phyloP scores from a whole-genome alignment of 2,888 invertebrate species.

The Caradrina clavipalpis region DNA sequence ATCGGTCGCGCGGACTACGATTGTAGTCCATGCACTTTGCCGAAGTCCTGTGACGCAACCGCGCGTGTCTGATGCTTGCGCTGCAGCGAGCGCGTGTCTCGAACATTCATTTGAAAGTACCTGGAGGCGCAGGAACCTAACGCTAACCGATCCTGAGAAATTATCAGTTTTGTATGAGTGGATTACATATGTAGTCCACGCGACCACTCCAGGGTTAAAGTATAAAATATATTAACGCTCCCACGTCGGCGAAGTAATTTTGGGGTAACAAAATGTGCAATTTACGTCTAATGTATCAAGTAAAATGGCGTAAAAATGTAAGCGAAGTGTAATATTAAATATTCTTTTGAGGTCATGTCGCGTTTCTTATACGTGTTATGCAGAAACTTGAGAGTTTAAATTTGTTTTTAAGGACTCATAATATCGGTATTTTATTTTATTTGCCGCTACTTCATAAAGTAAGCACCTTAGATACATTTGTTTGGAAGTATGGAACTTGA shows the following conservation, averaged over 20 bases:
- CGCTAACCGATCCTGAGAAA: too few species aligned
- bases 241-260: conserved; percentile 61
- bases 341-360: conserved; percentile 66
- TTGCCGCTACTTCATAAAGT: neutral
- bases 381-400: conserved; percentile 16
- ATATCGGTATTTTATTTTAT: conserved; percentile 6
- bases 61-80: too few species aligned
- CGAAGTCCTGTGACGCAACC: too few species aligned
- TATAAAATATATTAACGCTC: conserved; percentile 53
- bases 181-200: too few species aligned
- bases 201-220: too few species aligned
- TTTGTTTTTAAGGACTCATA: neutral
- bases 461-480: too few species aligned
- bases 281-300: conserved; percentile 82
- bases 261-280: conserved; percentile 72
- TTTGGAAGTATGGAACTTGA: neutral
- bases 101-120: too few species aligned
- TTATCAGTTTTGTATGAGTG: too few species aligned
- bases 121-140: too few species aligned
- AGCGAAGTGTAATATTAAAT: conserved; percentile 73
- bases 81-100: too few species aligned
- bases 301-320: conserved; percentile 75
- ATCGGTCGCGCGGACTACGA: too few species aligned
- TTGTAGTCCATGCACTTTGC: too few species aligned
- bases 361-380: conserved; percentile 17